These are phyloP conservation scores for Heliconius ismenius DNA, from an alignment of 2,888 invertebrate genomes.

Conservation along the genomic window DNA sequence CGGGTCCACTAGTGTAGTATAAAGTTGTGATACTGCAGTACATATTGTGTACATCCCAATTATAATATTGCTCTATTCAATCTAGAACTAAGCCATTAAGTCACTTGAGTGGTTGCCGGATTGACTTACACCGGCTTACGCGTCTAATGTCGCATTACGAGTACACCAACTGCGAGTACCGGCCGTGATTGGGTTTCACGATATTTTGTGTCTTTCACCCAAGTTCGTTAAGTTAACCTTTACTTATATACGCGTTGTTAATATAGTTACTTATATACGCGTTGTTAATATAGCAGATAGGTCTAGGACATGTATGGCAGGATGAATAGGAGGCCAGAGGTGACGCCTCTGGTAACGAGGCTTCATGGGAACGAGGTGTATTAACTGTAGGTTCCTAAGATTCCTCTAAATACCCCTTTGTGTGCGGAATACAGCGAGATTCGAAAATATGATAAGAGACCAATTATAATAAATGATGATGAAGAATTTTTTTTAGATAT, in stretches of 20 bases:
- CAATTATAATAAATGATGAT: too few species aligned
- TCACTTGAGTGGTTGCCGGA: slow-evolving; percentile 33
- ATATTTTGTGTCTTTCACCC: slow-evolving; percentile 4
- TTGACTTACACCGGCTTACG: slow-evolving; percentile 33
- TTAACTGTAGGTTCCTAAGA: too few species aligned
- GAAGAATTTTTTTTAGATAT: too few species aligned
- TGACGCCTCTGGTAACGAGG: too few species aligned
- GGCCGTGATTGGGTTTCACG: slow-evolving; percentile 22
- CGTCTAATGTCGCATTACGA: slow-evolving; percentile 32
- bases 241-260: neutral
- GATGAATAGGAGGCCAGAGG: too few species aligned
- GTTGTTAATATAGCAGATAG: too few species aligned
- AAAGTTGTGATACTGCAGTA: neutral
- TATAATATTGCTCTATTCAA: slow-evolving; percentile 27
- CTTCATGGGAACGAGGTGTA: too few species aligned
- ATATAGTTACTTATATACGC: neutral
- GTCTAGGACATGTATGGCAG: too few species aligned
- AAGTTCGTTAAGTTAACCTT: neutral
- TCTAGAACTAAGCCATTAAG: slow-evolving; percentile 28
- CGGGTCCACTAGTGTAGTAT: too few species aligned
- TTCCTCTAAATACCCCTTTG: too few species aligned
- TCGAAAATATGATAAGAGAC: too few species aligned
- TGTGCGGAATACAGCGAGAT: too few species aligned
- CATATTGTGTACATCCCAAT: slow-evolving; percentile 15
- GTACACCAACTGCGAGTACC: neutral